Conservation (phyloP, 2,888 invertebrate species). For the Chorisops tibialis region DNA sequence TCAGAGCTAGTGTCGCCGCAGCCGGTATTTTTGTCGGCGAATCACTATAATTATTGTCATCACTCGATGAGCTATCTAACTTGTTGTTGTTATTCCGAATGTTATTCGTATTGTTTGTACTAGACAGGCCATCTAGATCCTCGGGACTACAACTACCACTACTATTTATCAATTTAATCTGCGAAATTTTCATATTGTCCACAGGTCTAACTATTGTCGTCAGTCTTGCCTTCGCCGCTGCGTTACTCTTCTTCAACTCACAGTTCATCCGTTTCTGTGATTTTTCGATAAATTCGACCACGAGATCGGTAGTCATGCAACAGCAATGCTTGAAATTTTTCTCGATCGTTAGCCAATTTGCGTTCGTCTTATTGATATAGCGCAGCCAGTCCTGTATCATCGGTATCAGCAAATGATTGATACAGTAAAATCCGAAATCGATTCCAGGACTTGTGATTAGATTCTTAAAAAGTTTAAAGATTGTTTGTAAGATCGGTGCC, state of each 20-base stretch:
- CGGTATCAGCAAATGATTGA: conserved; percentile 86
- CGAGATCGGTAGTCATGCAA: conserved; percentile 86
- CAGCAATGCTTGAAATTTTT: conserved; percentile 94
- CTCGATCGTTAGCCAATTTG: conserved; percentile 72
- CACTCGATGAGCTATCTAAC: conserved; percentile 44
- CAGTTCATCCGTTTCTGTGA: conserved; percentile 60
- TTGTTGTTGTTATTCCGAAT: conserved; percentile 41
- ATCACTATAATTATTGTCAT: conserved; percentile 51
- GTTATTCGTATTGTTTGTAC: conserved; percentile 43
- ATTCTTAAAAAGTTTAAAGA: conserved; percentile 79
- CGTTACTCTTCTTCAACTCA: conserved; percentile 35
- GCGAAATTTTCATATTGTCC: conserved; percentile 48
- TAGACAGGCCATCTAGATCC: conserved; percentile 11
- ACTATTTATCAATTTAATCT: conserved; percentile 46
- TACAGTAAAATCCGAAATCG: conserved; percentile 85
- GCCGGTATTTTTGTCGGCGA: conserved; percentile 56
- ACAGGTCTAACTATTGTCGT: conserved; percentile 49
- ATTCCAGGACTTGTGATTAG: conserved; percentile 78
- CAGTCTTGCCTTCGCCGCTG: conserved; percentile 29
- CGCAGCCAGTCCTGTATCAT: conserved; percentile 92
- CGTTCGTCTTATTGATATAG: conserved; percentile 66
- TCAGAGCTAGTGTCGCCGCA: conserved; percentile 73
- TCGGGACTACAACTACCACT: conserved; percentile 20
- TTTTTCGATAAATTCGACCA: conserved; percentile 79
- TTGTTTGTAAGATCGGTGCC: conserved; percentile 79